Evolutionary conservation across 2,888 invertebrate species (phyloP), one percentile per base, ranked within the genome.

Genomic region (Iselma pallidipennis): DNA sequence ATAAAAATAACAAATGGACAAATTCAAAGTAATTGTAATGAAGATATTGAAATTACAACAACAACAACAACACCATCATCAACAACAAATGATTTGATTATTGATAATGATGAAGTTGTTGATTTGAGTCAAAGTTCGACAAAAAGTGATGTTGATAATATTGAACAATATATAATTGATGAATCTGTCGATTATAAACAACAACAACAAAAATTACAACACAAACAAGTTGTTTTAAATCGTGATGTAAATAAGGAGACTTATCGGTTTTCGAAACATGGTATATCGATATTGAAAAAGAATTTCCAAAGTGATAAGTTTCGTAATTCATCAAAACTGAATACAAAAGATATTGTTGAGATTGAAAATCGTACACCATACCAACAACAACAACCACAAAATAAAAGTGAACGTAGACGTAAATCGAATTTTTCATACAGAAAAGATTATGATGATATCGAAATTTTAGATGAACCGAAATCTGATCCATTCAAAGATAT

Each of bases 1-100:
- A 82, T 89, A 61, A 89, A 90, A 82, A 88, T 90, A 74, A 85
- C 86, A 21, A 89, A 74, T 62, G 73, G 74, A 53, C 68, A 72
- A 56, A 45, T 68, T n/a, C 66, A 68, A 66, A 73, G 66, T 53
- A 64, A 70, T 14, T 31, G 63, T 29, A 60, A 56, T 19, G 57
- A 65, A 12, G 21, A 14, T 25, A 14, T n/a, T 29, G 48, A 60
- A 31, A n/a, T 1, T n/a, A 33, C 31, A 48, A 63, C 67, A 49
- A 63, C 57, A 55, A 69, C 71, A 49, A 71, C 65, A 59, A 84
- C 16, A n/a, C n/a, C 31, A 48, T 63, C 67, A 49, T 62, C 57
- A 55, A 69, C 71, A 49, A 71, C 65, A 59, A 84, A n/a, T 2
- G 21, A 58, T 14, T 16, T 19, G 2, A 42, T 31, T 82, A 83